phyloP scores from a whole-genome alignment of 2,888 invertebrate genomes.

The Agrotis clavis region DNA sequence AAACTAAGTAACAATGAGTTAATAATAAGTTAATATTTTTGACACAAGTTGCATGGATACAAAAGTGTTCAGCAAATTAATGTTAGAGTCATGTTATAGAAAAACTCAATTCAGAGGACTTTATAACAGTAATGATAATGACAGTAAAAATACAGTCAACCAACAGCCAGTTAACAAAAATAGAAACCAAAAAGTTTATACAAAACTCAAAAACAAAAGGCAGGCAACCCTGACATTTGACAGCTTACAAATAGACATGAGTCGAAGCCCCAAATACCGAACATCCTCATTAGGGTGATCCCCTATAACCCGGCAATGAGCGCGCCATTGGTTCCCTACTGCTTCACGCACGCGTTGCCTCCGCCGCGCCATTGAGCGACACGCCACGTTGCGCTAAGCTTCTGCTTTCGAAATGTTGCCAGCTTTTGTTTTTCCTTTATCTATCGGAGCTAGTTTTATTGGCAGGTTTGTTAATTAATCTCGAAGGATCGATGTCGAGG shows the following conservation, averaged over 20 bases:
- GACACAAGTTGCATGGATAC: too few relatives aligned
- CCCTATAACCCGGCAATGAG: constrained; percentile 12
- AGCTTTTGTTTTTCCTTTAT: constrained; percentile 33
- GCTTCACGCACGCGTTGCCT: constrained; percentile 42
- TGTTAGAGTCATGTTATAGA: too few relatives aligned
- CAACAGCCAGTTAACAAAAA: neutral
- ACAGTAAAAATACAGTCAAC: too few relatives aligned
- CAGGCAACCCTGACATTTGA: neutral
- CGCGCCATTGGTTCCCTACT: constrained; percentile 19
- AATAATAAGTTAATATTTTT: too few relatives aligned
- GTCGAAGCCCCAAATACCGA: constrained; percentile 18
- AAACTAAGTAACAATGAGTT: too few relatives aligned
- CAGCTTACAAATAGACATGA: constrained; percentile 13
- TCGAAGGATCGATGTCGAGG: neutral
- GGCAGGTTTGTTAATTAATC: constrained; percentile 39
- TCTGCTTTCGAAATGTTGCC: constrained; percentile 29
- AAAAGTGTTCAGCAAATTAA: too few relatives aligned
- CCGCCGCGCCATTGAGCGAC: constrained; percentile 25
- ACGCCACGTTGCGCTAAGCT: constrained; percentile 35
- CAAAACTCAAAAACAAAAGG: neutral
- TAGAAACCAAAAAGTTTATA: too few relatives aligned
- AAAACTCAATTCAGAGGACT: too few relatives aligned
- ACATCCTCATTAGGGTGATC: constrained; percentile 36
- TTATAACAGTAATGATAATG: too few relatives aligned
- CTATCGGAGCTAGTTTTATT: constrained; percentile 36